Percentiles rank a stretch among this genome's conserved stretches.
phyloP scores from a whole-genome alignment of 2,888 invertebrate genomes.

The Melinopterus prodromus region DNA sequence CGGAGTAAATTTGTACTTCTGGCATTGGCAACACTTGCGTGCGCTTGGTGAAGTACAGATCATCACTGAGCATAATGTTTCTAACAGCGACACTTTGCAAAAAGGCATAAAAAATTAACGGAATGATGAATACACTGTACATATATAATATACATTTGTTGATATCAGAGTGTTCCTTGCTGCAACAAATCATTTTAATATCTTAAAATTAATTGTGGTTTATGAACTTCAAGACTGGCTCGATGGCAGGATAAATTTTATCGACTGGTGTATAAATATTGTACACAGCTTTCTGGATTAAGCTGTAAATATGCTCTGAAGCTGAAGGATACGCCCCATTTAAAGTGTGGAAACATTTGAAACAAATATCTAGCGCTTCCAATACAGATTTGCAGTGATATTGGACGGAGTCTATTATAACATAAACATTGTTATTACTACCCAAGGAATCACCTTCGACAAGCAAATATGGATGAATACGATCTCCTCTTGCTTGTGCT shows the following conservation, averaged over 20 bases:
- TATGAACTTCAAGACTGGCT: neutral
- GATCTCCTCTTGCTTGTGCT: constrained; percentile 5
- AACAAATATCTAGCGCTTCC: constrained; percentile 20
- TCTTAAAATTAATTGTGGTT: neutral
- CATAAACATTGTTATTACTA: constrained; percentile 18
- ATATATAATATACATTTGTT: neutral
- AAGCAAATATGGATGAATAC: constrained; percentile 22
- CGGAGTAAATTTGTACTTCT: too few relatives aligned
- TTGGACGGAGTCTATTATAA: neutral
- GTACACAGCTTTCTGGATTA: constrained; percentile 19
- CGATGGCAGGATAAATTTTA: constrained; percentile 7
- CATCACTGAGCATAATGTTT: too few relatives aligned
- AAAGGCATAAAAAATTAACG: neutral
- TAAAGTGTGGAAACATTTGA: constrained; percentile 26
- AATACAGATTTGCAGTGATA: constrained; percentile 16
- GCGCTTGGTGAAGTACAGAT: too few relatives aligned
- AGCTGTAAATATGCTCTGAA: constrained; percentile 21
- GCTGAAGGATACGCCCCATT: constrained; percentile 18
- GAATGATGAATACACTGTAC: neutral
- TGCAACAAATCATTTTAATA: neutral
- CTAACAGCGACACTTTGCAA: neutral
- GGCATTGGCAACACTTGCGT: too few relatives aligned
- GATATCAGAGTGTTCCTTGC: neutral
- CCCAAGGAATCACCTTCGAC: constrained; percentile 13
- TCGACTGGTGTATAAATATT: constrained; percentile 20